These are phyloP conservation scores for Numida meleagris DNA, from an alignment of 2,113 vertebrate species.

Conservation along the genomic window DNA sequence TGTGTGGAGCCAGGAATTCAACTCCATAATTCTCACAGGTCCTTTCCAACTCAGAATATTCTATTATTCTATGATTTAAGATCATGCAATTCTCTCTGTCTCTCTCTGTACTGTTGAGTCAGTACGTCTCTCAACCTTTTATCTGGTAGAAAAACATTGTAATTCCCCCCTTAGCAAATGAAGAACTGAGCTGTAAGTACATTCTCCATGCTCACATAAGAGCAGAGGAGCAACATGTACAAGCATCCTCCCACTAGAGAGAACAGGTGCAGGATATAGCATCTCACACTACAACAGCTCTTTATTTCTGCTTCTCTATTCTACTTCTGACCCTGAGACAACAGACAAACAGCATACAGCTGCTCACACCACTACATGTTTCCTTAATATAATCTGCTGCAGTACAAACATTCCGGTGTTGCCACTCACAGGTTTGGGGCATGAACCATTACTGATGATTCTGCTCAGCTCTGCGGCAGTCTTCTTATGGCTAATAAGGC, in stretches of 20 bases:
- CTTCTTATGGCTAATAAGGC: rapidly evolving
- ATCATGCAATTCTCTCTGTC: not conserved
- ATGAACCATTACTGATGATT: not conserved
- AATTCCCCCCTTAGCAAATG: not conserved
- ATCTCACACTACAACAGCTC: not conserved
- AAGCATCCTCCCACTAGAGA: not conserved
- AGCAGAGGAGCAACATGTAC: rapidly evolving
- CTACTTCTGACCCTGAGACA: not conserved
- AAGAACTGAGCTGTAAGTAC: not conserved
- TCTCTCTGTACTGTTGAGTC: not conserved
- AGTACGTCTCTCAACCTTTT: not conserved
- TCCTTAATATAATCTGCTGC: not conserved
- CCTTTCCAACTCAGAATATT: too few relatives aligned
- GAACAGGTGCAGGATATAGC: too few relatives aligned
- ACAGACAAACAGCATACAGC: not conserved
- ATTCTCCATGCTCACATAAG: not conserved
- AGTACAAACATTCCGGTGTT: not conserved
- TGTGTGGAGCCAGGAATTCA: too few relatives aligned
- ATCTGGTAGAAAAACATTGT: not conserved
- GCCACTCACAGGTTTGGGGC: not conserved
- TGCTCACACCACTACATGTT: rapidly evolving
- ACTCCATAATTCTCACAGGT: too few relatives aligned
- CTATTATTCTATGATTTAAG: not conserved
- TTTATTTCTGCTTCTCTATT: not conserved
- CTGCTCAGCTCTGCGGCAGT: not conserved